Conservation (phyloP, 2,797 vertebrate genomes). For the Myoxocephalus aenaeus region DNA sequence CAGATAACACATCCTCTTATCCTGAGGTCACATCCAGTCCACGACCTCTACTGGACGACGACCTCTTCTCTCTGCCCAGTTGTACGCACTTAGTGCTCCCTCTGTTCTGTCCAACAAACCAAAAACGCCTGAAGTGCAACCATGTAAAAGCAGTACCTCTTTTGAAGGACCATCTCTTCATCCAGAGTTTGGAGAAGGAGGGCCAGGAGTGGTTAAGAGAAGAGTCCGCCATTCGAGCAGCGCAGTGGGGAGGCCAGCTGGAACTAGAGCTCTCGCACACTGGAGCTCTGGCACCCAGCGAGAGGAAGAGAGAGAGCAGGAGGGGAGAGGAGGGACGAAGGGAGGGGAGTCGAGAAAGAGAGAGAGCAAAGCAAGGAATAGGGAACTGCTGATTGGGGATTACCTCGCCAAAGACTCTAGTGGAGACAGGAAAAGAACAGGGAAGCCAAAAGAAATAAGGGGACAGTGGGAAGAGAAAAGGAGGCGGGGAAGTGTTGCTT, state of each 20-base stretch:
- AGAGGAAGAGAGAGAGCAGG: conserved; percentile 21
- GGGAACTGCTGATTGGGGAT: conserved; percentile 54
- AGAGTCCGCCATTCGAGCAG: conserved; percentile 89
- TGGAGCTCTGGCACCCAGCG: conserved; percentile 51
- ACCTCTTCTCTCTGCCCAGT: neutral
- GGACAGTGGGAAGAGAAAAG: neutral
- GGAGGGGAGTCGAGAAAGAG: conserved; percentile 1
- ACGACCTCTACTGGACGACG: neutral
- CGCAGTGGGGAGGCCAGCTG: conserved; percentile 55
- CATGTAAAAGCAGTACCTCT: conserved; percentile 85
- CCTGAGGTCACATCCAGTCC: conserved; percentile 10
- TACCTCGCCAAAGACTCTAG: conserved; percentile 37
- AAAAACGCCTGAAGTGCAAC: neutral
- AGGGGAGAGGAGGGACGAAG: conserved; percentile 16
- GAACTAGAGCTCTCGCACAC: conserved; percentile 58
- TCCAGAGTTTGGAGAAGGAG: conserved; percentile 94
- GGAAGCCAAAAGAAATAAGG: neutral
- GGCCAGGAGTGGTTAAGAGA: conserved; percentile 97
- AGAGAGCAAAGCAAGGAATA: conserved; percentile 20
- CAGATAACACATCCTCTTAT: neutral
- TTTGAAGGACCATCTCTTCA: conserved; percentile 96
- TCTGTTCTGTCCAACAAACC: neutral
- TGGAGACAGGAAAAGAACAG: conserved; percentile 1
- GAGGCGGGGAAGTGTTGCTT: neutral
- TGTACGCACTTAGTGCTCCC: neutral